phyloP scores from a whole-genome alignment of 2,113 vertebrate species.

The Hipposideros armiger region DNA sequence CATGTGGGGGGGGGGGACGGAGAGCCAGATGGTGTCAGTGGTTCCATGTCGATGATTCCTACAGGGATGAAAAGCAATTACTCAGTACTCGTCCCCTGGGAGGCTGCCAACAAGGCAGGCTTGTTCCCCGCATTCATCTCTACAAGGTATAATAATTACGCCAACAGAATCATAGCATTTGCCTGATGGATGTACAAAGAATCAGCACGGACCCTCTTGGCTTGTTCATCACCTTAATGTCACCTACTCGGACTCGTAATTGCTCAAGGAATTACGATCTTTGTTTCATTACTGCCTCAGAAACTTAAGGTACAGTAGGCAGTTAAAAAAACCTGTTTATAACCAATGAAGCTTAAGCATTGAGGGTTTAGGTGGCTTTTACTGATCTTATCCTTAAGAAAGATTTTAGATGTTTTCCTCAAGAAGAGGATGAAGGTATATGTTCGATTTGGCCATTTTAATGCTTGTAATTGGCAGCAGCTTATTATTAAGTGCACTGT shows the following conservation, averaged over 20 bases:
- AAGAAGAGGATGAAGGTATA: background rate
- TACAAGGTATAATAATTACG: constrained; percentile 77
- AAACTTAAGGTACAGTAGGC: background rate
- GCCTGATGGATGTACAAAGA: constrained; percentile 59
- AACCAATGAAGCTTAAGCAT: background rate
- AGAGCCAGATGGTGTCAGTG: constrained; percentile 59
- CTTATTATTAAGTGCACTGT: background rate
- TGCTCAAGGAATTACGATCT: background rate
- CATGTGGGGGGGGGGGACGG: constrained; percentile 17
- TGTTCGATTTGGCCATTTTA: background rate
- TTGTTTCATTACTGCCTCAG: background rate
- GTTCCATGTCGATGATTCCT: constrained; percentile 29
- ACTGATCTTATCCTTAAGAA: background rate
- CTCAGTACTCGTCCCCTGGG: constrained; percentile 66
- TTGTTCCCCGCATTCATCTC: constrained; percentile 68
- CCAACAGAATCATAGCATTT: constrained; percentile 56
- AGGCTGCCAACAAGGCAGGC: constrained; percentile 59
- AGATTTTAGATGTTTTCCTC: background rate
- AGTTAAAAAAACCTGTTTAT: background rate
- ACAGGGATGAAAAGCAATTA: constrained; percentile 68
- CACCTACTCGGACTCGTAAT: constrained; percentile 44
- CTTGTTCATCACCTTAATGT: constrained; percentile 46
- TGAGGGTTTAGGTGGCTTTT: background rate
- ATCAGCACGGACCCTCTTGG: constrained; percentile 50
- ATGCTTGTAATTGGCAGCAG: background rate